These are phyloP conservation scores for Anisognathus igniventris DNA, from an alignment of 2,797 vertebrate species.

Conservation along the genomic window DNA sequence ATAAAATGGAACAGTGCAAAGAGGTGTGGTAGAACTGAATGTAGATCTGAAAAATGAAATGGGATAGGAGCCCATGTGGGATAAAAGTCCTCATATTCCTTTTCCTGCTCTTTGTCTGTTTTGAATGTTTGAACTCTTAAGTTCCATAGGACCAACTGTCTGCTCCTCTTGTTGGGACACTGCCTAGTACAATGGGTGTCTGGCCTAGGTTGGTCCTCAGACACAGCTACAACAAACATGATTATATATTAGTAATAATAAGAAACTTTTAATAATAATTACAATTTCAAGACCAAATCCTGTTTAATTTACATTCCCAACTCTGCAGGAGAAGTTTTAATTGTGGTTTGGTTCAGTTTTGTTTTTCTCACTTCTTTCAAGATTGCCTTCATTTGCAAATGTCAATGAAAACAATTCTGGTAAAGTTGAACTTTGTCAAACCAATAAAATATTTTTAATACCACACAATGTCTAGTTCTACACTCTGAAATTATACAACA, in stretches of 20 bases:
- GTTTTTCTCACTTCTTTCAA: slow-evolving; percentile 16
- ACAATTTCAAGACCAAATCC: not conserved
- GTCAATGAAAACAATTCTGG: slow-evolving; percentile 12
- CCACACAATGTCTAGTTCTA: not conserved
- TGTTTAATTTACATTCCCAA: not conserved
- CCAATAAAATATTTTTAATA: not conserved
- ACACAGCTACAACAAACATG: not conserved
- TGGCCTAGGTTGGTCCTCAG: not conserved
- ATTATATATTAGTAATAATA: not conserved
- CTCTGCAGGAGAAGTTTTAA: not conserved
- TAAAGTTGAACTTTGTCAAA: not conserved
- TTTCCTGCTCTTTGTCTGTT: not conserved
- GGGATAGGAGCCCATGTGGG: not conserved
- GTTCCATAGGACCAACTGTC: not conserved
- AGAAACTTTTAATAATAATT: not conserved
- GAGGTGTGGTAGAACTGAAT: not conserved
- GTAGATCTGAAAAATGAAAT: not conserved
- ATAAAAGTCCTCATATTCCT: not conserved
- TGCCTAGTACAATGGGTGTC: not conserved
- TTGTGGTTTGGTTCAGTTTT: not conserved
- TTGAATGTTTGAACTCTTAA: not conserved
- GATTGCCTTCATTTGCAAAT: slow-evolving; percentile 17
- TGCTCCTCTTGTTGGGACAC: not conserved
- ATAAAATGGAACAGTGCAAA: not conserved
- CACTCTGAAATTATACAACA: not conserved